These are phyloP conservation scores for Araneus ventricosus DNA, from an alignment of 1,140 invertebrate genomes.

Conservation along the genomic window DNA sequence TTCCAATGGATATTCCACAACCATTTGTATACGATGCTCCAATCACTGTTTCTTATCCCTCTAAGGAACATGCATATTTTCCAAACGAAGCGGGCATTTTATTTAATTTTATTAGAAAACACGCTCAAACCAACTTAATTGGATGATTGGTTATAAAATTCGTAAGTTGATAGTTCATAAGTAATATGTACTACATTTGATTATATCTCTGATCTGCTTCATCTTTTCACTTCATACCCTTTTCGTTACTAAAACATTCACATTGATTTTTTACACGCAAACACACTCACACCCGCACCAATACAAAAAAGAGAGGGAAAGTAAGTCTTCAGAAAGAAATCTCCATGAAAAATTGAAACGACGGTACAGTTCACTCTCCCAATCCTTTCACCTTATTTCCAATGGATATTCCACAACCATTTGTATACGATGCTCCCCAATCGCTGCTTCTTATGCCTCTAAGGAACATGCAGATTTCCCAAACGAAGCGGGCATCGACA, in stretches of 20 bases:
- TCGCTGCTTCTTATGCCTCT: neutral
- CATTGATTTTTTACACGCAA: no score
- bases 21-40: neutral
- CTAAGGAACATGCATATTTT: constrained; percentile 2
- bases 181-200: no score
- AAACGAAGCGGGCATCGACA: neutral
- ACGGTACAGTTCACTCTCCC: neutral
- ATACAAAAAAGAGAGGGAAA: no score
- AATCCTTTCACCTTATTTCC: neutral
- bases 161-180: no score
- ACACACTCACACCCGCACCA: no score
- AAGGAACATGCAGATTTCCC: constrained; percentile 7
- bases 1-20: neutral
- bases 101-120: no score
- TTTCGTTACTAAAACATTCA: no score
- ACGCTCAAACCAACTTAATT: no score
- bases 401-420: neutral
- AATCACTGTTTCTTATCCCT: neutral
- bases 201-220: no score
- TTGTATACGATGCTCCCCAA: neutral
- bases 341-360: neutral
- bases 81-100: neutral
- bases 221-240: no score
- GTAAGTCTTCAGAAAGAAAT: neutral
- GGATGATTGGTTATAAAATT: no score